A percentile compares a stretch with the other conserved stretches of the same genome.
phyloP scores from a whole-genome alignment of 2,797 vertebrate genomes.

The Argyrosomus regius region DNA sequence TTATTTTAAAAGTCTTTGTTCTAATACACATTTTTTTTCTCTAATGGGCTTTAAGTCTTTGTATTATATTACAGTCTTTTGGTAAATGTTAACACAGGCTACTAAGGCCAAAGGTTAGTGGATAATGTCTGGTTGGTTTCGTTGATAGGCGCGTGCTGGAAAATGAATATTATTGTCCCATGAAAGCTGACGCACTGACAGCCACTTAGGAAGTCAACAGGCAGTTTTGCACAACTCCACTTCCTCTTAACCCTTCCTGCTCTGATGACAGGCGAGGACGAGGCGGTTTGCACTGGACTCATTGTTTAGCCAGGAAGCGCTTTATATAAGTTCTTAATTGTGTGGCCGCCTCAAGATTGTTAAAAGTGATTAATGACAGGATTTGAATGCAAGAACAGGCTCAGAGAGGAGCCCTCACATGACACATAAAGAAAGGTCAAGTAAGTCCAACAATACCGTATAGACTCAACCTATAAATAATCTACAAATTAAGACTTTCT shows the following conservation, averaged over 20 bases:
- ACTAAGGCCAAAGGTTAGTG: conserved; percentile 5
- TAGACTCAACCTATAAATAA: not conserved
- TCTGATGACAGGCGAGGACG: conserved; percentile 31
- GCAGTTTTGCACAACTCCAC: conserved; percentile 65
- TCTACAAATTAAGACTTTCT: not conserved
- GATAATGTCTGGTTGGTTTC: not conserved
- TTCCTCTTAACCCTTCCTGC: conserved; percentile 83
- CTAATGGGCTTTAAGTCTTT: not conserved
- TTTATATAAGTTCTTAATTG: not conserved
- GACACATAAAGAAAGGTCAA: not conserved
- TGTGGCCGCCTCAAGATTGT: not conserved
- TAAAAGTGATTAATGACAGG: not conserved
- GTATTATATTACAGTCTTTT: not conserved
- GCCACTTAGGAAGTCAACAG: conserved; percentile 72
- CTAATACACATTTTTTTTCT: no score
- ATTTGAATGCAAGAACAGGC: not conserved
- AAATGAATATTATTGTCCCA: conserved; percentile 22
- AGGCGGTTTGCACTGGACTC: not conserved
- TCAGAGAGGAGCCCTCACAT: not conserved
- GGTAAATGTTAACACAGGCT: not conserved
- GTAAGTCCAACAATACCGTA: no score
- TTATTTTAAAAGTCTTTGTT: no score
- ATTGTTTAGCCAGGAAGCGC: conserved; percentile 22
- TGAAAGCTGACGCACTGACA: conserved; percentile 60
- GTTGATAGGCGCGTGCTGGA: not conserved